These are phyloP conservation scores for Calliscelio sp. DNA, from an alignment of 2,888 invertebrate species.

Conservation along the genomic window DNA sequence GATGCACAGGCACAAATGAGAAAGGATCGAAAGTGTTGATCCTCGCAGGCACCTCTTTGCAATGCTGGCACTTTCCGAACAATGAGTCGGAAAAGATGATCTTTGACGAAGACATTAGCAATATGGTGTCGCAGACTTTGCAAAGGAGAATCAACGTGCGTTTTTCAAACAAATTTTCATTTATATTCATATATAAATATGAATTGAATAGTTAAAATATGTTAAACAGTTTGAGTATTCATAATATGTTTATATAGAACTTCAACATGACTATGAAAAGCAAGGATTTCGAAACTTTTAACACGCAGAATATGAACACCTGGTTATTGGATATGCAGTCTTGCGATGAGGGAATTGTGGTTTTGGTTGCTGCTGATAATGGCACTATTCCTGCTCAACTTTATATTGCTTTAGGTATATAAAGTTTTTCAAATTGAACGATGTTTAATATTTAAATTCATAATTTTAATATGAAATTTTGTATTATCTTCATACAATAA, in stretches of 20 bases:
- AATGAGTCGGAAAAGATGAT: slow-evolving; percentile 90
- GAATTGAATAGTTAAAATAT: too few relatives aligned
- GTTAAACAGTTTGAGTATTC: too few relatives aligned
- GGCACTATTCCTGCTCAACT: slow-evolving; percentile 89
- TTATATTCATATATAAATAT: too few relatives aligned
- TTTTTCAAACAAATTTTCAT: background rate
- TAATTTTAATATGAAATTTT: too few relatives aligned
- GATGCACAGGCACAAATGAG: slow-evolving; percentile 82
- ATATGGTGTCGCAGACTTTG: slow-evolving; percentile 90
- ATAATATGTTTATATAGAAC: slow-evolving; percentile 40
- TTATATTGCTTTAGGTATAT: slow-evolving; percentile 90
- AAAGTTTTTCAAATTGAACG: too few relatives aligned
- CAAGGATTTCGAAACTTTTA: slow-evolving; percentile 85
- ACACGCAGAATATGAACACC: slow-evolving; percentile 89
- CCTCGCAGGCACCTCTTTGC: slow-evolving; percentile 92
- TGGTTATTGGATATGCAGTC: slow-evolving; percentile 93
- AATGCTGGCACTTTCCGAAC: slow-evolving; percentile 92
- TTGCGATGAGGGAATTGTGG: slow-evolving; percentile 88
- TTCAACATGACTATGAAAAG: slow-evolving; percentile 56
- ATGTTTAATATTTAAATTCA: too few relatives aligned
- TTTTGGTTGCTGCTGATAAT: slow-evolving; percentile 89
- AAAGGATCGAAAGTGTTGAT: slow-evolving; percentile 89
- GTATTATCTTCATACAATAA: too few relatives aligned
- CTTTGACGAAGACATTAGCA: slow-evolving; percentile 91
- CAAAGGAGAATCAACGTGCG: slow-evolving; percentile 89